phyloP scores from a whole-genome alignment of 1,140 invertebrate species.

The Drosophila elegans region DNA sequence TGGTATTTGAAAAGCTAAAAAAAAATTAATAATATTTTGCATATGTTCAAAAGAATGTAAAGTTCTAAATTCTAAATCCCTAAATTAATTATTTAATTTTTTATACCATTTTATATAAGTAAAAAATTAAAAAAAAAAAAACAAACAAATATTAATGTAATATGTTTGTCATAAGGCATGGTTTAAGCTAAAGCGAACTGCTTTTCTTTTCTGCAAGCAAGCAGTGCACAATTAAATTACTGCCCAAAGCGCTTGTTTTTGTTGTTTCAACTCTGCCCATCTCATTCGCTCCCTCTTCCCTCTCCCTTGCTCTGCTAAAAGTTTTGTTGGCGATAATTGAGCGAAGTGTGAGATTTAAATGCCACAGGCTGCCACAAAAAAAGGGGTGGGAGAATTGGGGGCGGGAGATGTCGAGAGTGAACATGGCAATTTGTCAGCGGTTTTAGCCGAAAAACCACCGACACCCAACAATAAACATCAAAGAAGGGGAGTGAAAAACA shows the following conservation, averaged over 20 bases:
- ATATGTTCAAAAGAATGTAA: too few species aligned
- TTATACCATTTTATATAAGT: too few species aligned
- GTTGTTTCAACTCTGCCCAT: conserved; percentile 22
- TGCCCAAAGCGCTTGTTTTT: conserved; percentile 54
- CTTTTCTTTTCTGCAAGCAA: conserved; percentile 3
- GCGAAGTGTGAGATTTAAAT: conserved; percentile 79
- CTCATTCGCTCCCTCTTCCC: not conserved
- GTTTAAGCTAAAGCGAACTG: not conserved
- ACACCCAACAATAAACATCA: conserved; percentile 32
- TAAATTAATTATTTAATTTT: not conserved
- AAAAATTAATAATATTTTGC: too few species aligned
- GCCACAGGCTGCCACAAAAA: conserved; percentile 42
- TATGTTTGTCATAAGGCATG: too few species aligned
- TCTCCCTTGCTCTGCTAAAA: conserved; percentile 39
- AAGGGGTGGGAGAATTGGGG: conserved; percentile 1
- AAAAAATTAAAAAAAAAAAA: too few species aligned
- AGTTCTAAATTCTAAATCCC: not conserved
- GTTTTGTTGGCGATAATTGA: conserved; percentile 69
- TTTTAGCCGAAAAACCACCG: conserved; percentile 17
- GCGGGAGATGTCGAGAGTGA: conserved; percentile 4
- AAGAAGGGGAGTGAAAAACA: conserved; percentile 12
- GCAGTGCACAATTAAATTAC: conserved; percentile 71
- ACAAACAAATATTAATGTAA: too few species aligned
- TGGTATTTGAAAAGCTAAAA: too few species aligned
- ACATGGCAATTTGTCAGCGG: conserved; percentile 54